A percentile compares a stretch with the other conserved stretches of the same genome.
Evolutionary conservation across 2,797 vertebrate species (phyloP).

Genomic region (Discoglossus pictus): DNA sequence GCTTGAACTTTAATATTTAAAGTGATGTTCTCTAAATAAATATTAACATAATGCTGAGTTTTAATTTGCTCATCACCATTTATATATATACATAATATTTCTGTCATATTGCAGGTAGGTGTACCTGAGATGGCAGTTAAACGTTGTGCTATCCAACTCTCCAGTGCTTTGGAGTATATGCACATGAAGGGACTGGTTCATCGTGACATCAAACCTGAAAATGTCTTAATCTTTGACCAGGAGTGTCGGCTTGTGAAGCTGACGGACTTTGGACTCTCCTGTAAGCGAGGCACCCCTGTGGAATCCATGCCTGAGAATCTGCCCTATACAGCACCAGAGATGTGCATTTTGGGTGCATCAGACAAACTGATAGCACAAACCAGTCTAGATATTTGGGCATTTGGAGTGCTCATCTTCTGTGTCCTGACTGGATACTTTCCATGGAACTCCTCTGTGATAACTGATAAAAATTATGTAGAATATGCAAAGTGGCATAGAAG

Average conservation of each 20-base stretch:
- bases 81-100: no score
- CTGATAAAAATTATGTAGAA: constrained; percentile 74
- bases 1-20: no score
- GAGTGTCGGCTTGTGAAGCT: constrained; percentile 75
- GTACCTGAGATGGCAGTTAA: constrained; percentile 76
- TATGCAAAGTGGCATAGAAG: constrained; percentile 72
- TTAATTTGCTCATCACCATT: no score
- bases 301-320: constrained; percentile 73
- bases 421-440: constrained; percentile 81
- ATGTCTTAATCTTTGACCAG: constrained; percentile 76
- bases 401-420: constrained; percentile 78
- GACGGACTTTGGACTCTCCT: constrained; percentile 82
- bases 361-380: constrained; percentile 72
- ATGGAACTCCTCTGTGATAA: constrained; percentile 70
- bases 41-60: no score
- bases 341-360: constrained; percentile 67
- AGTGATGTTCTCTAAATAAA: no score
- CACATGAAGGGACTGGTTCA: constrained; percentile 77
- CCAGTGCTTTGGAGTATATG: constrained; percentile 79
- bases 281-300: constrained; percentile 73
- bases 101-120: no score
- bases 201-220: constrained; percentile 81
- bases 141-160: constrained; percentile 74
- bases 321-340: constrained; percentile 79
- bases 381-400: constrained; percentile 79